These are phyloP conservation scores for Hormaphis cornu DNA, from an alignment of 1,140 invertebrate genomes.

Conservation along the genomic window DNA sequence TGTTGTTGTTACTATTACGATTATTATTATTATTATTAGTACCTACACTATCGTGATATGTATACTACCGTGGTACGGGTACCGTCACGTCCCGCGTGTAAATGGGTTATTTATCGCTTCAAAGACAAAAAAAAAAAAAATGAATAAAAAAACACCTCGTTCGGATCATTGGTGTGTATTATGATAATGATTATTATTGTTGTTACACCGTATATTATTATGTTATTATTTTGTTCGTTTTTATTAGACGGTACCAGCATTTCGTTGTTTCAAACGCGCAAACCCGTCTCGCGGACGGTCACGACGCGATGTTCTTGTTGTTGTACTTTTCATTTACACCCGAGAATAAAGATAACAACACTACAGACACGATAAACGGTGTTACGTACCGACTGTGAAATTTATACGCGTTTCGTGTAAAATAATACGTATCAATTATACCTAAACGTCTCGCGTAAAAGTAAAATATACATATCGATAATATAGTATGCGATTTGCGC, in stretches of 20 bases:
- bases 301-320: not conserved
- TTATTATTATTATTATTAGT: slow-evolving; percentile 13
- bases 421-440: too few relatives aligned
- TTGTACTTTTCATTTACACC: not conserved
- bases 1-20: not conserved
- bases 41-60: not conserved
- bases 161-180: not conserved
- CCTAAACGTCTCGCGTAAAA: too few relatives aligned
- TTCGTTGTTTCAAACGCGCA: not conserved
- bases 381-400: too few relatives aligned
- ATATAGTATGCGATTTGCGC: too few relatives aligned
- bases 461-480: too few relatives aligned
- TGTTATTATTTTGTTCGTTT: too few relatives aligned
- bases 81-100: slow-evolving; percentile 19
- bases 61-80: not conserved
- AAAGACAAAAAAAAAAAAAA: not conserved
- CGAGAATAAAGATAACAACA: not conserved
- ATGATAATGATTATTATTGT: not conserved
- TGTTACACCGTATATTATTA: not conserved
- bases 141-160: slow-evolving; percentile 7
- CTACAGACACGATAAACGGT: not conserved
- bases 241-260: too few relatives aligned
- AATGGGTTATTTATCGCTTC: slow-evolving; percentile 28
- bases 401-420: too few relatives aligned
- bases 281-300: not conserved